Base-by-base conservation (phyloP, 2,113 vertebrate species). In the Ciconia boyciana region DNA sequence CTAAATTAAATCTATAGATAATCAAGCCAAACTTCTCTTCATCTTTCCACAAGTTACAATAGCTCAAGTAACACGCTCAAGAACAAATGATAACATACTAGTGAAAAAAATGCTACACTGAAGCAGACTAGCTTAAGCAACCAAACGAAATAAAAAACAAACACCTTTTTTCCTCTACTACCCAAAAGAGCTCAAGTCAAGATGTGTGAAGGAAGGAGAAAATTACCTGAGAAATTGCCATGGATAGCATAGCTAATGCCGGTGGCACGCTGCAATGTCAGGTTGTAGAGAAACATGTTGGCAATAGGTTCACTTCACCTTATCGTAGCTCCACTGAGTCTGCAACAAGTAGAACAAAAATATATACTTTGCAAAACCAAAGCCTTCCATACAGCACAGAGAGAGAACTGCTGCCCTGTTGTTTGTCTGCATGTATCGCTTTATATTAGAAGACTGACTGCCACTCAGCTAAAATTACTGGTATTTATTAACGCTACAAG, bases 191-290 rank as follows among this genome's bases (percentile, higher is more conserved):
- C 18, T 28, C 21, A 24, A 58, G 14, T 10, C 11, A n/a, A 58
- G 11, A 72, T 2, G 2, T 0, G 0, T 0, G 0, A 52, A 36
- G 4, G 9, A 9, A 10, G 2, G 1, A 44, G 34, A 26, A 62
- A 28, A 71, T 97, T 98, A 99, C 99, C 99, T 96, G 99, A 99
- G 93, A 99, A 99, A 92, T 99, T 99, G 91, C 99, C 99, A 98
- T 99, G 99, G 97, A 99, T 99, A 88, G 99, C 99, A 89, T 99
- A 99, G 77, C 98, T 99, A 95, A 99, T 99, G 98, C 99, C 99
- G 1, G 99, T 99, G 89, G 99, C 99, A 41, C 99, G 98, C 97
- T 99, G 99, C 61, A 99, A 92, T 2, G 99, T 99, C 93, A 99
- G 94, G 94, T 99, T 99, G 97, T 99, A 99, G 34, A 99, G 98